Evolutionary conservation across 2,888 invertebrate genomes (phyloP), one percentile per base, ranked within the genome.

Genomic region (Tanytarsus gracilentus): DNA sequence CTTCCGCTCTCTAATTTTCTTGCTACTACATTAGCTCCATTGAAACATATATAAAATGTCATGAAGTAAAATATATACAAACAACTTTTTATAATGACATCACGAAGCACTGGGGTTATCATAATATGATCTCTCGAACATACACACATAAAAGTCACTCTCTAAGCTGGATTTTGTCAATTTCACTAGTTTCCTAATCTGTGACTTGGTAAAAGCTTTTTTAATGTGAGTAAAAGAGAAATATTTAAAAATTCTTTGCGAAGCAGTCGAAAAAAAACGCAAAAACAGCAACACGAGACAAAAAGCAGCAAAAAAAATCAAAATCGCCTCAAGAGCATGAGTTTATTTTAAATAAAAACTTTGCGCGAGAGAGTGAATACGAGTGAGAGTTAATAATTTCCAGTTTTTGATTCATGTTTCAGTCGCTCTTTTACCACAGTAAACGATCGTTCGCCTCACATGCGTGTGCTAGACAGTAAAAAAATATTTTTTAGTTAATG

Each of bases 331-430:
- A n/a, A n/a, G n/a, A n/a, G n/a, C n/a, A n/a, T n/a, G n/a, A n/a
- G n/a, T n/a, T n/a, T n/a, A n/a, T n/a, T n/a, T n/a, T n/a, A n/a
- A 44, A 44, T 23, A 23, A 44, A 44, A 44, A 6, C 21, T 8
- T 18, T n/a, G 33, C 26, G 25, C 5, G 2, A 16, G 49, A 26
- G 25, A 26, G 26, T 16, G 36, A 30, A 53, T 36, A 33, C 21
- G 21, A 33, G 30, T n/a, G 14, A 36, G n/a, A 29, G 33, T 30
- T 30, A 30, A 53, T 33, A 53, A 53, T 23, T 53, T n/a, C 36
- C 53, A 53, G 53, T 53, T 51, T 33, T 53, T 36, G 53, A 53
- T 53, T 53, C 53, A 53, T 53, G 53, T 33, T 33, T 53, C 27
- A 53, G 53, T 53, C 53, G 25, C 53, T 53, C 53, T 16, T 36